A percentile compares a stretch with the other conserved stretches of the same genome.
phyloP scores from a whole-genome alignment of 2,888 invertebrate genomes.

The Hydrotaea cyrtoneurina region DNA sequence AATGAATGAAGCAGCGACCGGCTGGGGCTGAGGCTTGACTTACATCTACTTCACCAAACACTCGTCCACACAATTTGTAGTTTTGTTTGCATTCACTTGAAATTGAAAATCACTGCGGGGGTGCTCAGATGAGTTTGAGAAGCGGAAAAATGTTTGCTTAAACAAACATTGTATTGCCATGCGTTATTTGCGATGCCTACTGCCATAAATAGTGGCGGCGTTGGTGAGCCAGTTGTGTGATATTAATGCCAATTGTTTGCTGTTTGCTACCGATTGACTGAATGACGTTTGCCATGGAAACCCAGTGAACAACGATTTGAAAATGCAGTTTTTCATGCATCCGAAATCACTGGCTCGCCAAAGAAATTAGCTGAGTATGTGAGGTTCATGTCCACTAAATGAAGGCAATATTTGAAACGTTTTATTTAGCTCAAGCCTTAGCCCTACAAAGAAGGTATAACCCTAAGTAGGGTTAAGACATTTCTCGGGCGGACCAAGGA shows the following conservation, averaged over 20 bases:
- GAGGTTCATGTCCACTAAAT: too few relatives aligned
- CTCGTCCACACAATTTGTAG: constrained; percentile 19
- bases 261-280: neutral
- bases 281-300: neutral
- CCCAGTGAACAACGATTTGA: constrained; percentile 11
- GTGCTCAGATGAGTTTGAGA: constrained; percentile 44
- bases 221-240: neutral
- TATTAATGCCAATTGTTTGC: neutral
- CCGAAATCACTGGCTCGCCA: too few relatives aligned
- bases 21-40: neutral
- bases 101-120: constrained; percentile 61
- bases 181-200: neutral
- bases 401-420: too few relatives aligned
- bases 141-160: neutral
- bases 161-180: constrained; percentile 20
- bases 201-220: neutral
- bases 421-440: too few relatives aligned
- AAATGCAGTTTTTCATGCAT: neutral
- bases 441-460: too few relatives aligned
- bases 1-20: neutral
- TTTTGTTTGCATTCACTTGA: neutral
- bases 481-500: too few relatives aligned
- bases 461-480: too few relatives aligned
- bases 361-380: too few relatives aligned
- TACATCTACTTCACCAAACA: neutral